These are phyloP conservation scores for Zapus hudsonius DNA, from an alignment of 2,113 vertebrate species.

Conservation along the genomic window DNA sequence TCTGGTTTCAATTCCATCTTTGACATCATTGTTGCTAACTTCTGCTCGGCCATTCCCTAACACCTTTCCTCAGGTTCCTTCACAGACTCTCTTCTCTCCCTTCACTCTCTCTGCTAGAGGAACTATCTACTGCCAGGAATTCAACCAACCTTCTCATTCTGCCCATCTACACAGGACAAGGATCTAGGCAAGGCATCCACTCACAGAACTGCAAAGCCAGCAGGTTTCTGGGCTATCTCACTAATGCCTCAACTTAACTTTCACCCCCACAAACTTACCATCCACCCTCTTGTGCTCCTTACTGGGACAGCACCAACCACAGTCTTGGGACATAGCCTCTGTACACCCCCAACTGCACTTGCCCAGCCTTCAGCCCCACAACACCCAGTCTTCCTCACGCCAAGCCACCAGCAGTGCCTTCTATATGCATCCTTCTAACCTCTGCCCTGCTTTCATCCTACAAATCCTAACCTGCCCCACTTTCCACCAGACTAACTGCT, in stretches of 20 bases:
- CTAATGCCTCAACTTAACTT: not conserved
- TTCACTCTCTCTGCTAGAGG: not conserved
- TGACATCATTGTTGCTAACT: not conserved
- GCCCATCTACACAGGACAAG: not conserved
- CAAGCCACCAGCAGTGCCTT: not conserved
- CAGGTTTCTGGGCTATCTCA: not conserved
- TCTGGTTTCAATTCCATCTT: not conserved
- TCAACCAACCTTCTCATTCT: not conserved
- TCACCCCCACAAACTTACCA: not conserved
- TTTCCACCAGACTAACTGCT: not conserved
- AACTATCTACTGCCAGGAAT: not conserved
- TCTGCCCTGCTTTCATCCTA: not conserved
- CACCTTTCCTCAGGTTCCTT: not conserved
- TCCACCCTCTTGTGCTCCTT: not conserved
- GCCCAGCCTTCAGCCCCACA: not conserved
- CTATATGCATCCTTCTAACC: not conserved
- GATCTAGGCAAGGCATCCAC: not conserved
- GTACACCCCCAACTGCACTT: not conserved
- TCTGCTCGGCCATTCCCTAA: not conserved
- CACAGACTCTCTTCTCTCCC: not conserved
- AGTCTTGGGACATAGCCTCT: not conserved
- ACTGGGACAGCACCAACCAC: too few species aligned
- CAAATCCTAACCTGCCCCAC: not conserved
- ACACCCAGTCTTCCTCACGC: not conserved
- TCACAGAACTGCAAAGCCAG: not conserved